Evolutionary conservation across 2,797 vertebrate genomes (phyloP), one percentile per base, ranked within the genome.

Genomic region (Leuciscus waleckii): DNA sequence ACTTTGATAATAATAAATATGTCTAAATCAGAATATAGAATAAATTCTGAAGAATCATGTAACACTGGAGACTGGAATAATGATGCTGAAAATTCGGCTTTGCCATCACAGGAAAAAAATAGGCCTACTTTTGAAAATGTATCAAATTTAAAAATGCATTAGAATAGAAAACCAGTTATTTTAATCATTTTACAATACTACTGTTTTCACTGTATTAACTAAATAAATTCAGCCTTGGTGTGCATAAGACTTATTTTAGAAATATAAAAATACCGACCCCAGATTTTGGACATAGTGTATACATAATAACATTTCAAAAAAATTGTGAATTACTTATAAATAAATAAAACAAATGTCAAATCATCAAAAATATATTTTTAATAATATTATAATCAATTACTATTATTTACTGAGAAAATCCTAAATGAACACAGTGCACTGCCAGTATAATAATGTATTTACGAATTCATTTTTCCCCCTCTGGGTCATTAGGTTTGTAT

Each of bases 401-500:
- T 49, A 16, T 29, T 19, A 17, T 56, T 75, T 56, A 16, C 74
- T 39, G 21, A 21, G 26, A 79, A 65, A 43, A 5, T 4, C 39
- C 9, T 1, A 80, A 68, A 80, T 67, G 19, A 70, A 29, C 16
- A 7, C 43, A 17, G 43, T 32, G 26, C 49, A 23, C 32, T 29
- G n/a, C 92, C 85, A 78, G 89, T 88, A 90, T 90, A 90, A 92
- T 41, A 91, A 39, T 21, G 43, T 71, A 49, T 69, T 71, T 63
- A 54, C 3, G 13, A 81, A 87, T 90, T 74, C 83, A 63, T 69
- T 85, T 87, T 90, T 87, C 87, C 58, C 83, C 85, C 69, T 85
- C 88, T 86, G 89, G 89, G 89, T 91, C 82, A 85, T 84, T 83
- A 89, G 93, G 90, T 90, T 94, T 92, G 88, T 86, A 91, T 92